Conservation (phyloP, 2,113 vertebrate genomes). For the Scatophagus argus region DNA sequence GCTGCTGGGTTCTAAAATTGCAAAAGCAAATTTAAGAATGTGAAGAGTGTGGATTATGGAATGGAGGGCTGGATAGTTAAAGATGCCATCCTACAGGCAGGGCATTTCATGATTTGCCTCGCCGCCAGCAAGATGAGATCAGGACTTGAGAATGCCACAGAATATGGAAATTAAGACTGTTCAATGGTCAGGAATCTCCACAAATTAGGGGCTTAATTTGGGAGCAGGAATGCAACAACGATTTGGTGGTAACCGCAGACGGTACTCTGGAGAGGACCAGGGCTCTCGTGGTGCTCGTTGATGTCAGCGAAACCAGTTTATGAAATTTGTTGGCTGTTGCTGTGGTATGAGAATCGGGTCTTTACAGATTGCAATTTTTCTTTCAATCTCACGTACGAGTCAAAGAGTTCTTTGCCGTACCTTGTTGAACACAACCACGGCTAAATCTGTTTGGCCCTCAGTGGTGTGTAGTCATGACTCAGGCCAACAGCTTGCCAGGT, state of each 20-base stretch:
- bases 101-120: conserved; percentile 58
- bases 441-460: conserved; percentile 52
- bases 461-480: conserved; percentile 49
- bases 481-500: conserved; percentile 47
- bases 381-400: conserved; percentile 10
- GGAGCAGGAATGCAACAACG: conserved; percentile 59
- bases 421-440: conserved; percentile 39
- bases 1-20: conserved; percentile 51
- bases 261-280: conserved; percentile 38
- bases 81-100: conserved; percentile 60
- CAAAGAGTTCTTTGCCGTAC: conserved; percentile 29
- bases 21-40: conserved; percentile 63
- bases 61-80: conserved; percentile 30
- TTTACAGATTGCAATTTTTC: conserved; percentile 51
- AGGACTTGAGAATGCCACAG: conserved; percentile 61
- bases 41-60: conserved; percentile 50
- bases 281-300: conserved; percentile 44
- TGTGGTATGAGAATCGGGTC: conserved; percentile 43
- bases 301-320: conserved; percentile 61
- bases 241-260: conserved; percentile 62
- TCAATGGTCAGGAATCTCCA: conserved; percentile 60
- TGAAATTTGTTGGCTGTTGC: conserved; percentile 60
- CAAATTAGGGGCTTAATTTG: conserved; percentile 78
- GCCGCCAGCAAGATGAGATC: conserved; percentile 74
- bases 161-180: conserved; percentile 78